Evolutionary conservation across 1,140 invertebrate species (phyloP), one percentile per base, ranked within the genome.

Genomic region (Leptinotarsa texana): DNA sequence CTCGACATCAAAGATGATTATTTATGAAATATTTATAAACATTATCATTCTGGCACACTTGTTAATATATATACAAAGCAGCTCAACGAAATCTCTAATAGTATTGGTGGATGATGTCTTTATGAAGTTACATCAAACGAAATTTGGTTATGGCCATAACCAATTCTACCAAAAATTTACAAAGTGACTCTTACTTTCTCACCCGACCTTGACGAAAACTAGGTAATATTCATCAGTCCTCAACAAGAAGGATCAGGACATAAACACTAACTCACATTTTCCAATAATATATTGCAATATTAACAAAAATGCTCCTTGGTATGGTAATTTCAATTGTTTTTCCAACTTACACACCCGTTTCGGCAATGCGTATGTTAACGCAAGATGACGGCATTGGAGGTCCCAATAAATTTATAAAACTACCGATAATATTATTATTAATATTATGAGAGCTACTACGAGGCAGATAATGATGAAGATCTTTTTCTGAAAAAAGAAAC

Each of bases 401-500:
- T 18, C 51, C 51, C 51, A 22, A 33, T 27, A 65, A 65, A 65
- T 21, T 65, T 22, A 65, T 21, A 65, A 65, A 24, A 65, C 17
- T 65, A 65, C 63, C 24, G 76, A 62, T 74, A 93, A 88, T 87
- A 93, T 87, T 84, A 92, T 89, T 88, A 92, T 90, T 87, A 93
- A 89, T 89, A 94, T 90, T 87, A 92, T 88, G 89, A 92, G 85
- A 86, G 89, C 89, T 86, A 93, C 87, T 87, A 90, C 87, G 86
- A 93, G 88, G 90, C 92, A 93, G 90, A 93, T 92, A 87, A 92
- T 90, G 88, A 93, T 92, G 89, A 93, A 88, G 89, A 93, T 92
- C 90, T 93, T 93, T 94, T 94, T 94, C 92, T 94, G 92, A 87
- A 91, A 92, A 90, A 90, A 91, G 84, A 92, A 91, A 90, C 88